Percentiles rank a stretch among this genome's conserved stretches.
phyloP scores from a whole-genome alignment of 2,888 invertebrate genomes.

The Drosophila paracracens region DNA sequence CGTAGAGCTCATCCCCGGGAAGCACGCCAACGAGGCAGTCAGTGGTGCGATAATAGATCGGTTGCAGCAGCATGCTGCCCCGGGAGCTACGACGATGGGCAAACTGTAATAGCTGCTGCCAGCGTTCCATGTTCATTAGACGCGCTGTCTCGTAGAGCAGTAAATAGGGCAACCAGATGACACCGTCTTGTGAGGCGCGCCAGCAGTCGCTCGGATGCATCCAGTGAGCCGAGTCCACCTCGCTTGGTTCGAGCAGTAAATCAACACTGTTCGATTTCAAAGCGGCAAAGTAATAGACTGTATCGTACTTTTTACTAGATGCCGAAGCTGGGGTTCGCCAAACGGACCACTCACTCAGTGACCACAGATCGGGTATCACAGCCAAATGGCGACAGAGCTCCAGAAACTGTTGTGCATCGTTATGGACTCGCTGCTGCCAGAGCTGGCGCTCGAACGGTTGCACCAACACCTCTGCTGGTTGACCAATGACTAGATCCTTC shows the following conservation, averaged over 20 bases:
- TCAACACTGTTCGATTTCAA: constrained; percentile 49
- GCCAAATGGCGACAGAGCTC: constrained; percentile 88
- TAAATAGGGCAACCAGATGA: constrained; percentile 88
- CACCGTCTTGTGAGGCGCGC: constrained; percentile 50
- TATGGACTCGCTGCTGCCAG: constrained; percentile 87
- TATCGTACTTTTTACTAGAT: constrained; percentile 70
- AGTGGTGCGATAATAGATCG: constrained; percentile 86
- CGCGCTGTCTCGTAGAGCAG: constrained; percentile 91
- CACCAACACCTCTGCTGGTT: constrained; percentile 83
- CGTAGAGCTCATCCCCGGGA: constrained; percentile 87
- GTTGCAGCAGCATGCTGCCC: constrained; percentile 87
- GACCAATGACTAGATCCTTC: constrained; percentile 71
- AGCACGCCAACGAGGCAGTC: constrained; percentile 87
- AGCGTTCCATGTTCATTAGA: constrained; percentile 86
- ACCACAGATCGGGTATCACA: constrained; percentile 92
- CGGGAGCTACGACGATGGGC: constrained; percentile 86
- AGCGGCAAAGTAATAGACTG: constrained; percentile 70
- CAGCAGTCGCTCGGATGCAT: constrained; percentile 59
- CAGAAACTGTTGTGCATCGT: constrained; percentile 86
- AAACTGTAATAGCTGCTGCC: constrained; percentile 87
- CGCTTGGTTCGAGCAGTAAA: constrained; percentile 73
- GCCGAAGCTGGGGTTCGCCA: constrained; percentile 90
- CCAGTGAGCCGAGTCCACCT: constrained; percentile 64
- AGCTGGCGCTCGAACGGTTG: constrained; percentile 86
- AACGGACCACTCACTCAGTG: constrained; percentile 92